Conservation (phyloP, 2,888 invertebrate species). For the Sinotaia quadrata region DNA sequence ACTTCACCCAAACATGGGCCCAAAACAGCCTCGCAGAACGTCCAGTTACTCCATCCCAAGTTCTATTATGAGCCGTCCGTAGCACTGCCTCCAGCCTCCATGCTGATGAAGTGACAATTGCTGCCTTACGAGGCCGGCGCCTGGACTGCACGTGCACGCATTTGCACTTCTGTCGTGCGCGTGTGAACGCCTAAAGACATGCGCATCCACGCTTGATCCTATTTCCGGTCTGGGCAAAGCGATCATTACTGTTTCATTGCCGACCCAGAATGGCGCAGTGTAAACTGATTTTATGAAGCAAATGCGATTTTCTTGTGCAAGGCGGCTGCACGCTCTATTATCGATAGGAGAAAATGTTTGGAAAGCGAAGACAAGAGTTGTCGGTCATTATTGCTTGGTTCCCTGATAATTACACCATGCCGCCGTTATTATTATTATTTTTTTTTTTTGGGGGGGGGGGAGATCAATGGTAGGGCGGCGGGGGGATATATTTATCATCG, state of each 20-base stretch:
- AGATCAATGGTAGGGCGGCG: too few relatives aligned
- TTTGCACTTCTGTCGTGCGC: constrained; percentile 20
- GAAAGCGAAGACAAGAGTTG: too few relatives aligned
- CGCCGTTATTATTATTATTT: too few relatives aligned
- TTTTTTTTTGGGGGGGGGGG: too few relatives aligned
- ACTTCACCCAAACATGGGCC: neutral
- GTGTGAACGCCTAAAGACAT: constrained; percentile 6
- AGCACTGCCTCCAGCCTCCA: neutral
- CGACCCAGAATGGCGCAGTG: neutral
- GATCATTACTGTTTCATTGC: neutral
- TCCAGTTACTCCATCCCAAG: neutral
- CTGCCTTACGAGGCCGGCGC: neutral
- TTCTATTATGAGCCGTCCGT: neutral
- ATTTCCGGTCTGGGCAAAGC: neutral
- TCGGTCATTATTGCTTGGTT: too few relatives aligned
- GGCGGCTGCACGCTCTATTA: too few relatives aligned
- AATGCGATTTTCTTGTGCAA: too few relatives aligned
- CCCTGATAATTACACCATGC: too few relatives aligned
- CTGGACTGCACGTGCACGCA: constrained; percentile 6
- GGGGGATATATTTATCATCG: too few relatives aligned
- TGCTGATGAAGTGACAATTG: constrained; percentile 21
- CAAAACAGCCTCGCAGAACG: neutral
- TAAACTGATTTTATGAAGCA: too few relatives aligned
- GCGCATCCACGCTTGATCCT: neutral
- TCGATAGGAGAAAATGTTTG: too few relatives aligned